Base-by-base conservation (phyloP, 1,140 invertebrate genomes). In the Cydia pomonella region DNA sequence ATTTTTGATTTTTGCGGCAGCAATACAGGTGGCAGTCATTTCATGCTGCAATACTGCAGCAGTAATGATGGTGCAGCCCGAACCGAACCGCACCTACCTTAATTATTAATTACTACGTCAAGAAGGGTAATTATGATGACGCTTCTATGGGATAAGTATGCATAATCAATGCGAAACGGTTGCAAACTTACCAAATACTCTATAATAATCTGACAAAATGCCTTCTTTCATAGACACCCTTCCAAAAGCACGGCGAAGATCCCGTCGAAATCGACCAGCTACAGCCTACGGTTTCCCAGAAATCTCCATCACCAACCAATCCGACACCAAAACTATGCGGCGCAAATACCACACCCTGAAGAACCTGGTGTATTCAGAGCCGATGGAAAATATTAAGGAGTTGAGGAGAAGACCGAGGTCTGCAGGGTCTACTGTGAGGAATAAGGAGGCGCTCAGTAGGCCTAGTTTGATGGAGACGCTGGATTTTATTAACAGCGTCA, bases 401-500 rank as follows among this genome's bases (percentile, higher is more conserved):
- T 69, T 91, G 77, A 81, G 86, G 47, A 73, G 87, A 63, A 80
- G 88, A 69, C 90, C 91, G 0, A 72, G 88, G 63, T 92, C 89
- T 75, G 91, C 91, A 23, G 88, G 91, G 16, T 90, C 87, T 77
- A 88, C 89, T 71, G 71, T 92, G 59, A 89, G 87, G 78, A 87
- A 83, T 64, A 88, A 86, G 64, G 87, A 89, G 74, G 74, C 82
- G 3, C 33, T 92, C 62, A 92, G 82, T 76, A 91, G 89, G 81
- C 91, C 91, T 0, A 89, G 84, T 77, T 80, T 92, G 18, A 69
- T 92, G 76, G 91, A 92, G 82, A 92, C 91, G 6, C 75, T 92
- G 75, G 91, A 92, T 50, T 92, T 92, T 74, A 92, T 92, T 66
- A 92, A 92, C 41, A 84, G 89, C 21, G 89, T 92, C 0, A 92